These are phyloP conservation scores for Stigmatopora argus DNA, from an alignment of 2,113 vertebrate genomes.

Conservation along the genomic window DNA sequence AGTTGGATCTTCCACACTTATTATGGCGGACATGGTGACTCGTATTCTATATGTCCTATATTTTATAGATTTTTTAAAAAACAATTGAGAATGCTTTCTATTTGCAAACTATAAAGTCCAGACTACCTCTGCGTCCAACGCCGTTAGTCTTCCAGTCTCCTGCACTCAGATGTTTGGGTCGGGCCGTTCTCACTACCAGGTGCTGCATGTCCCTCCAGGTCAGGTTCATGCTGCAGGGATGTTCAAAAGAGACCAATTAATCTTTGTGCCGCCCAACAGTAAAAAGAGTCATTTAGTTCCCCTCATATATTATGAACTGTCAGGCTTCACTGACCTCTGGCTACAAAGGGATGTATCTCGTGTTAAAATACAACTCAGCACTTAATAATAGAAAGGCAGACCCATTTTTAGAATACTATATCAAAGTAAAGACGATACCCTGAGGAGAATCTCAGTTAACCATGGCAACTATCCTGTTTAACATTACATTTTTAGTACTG, in stretches of 20 bases:
- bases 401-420: constrained; percentile 25
- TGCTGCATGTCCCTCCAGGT: constrained; percentile 99
- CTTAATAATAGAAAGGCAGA: neutral
- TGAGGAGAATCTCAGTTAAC: constrained; percentile 20
- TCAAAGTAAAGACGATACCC: constrained; percentile 10
- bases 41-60: neutral
- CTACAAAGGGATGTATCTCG: constrained; percentile 19
- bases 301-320: constrained; percentile 20
- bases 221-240: constrained; percentile 80
- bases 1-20: no score
- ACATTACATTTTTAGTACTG: constrained; percentile 24
- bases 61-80: neutral
- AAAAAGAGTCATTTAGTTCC: constrained; percentile 21
- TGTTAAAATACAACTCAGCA: constrained; percentile 29
- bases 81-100: neutral
- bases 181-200: constrained; percentile 86
- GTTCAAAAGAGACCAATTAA: constrained; percentile 13
- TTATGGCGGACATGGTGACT: neutral
- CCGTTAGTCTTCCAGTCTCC: constrained; percentile 93
- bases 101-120: neutral
- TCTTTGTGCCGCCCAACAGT: constrained; percentile 20
- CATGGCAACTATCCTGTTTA: constrained; percentile 29
- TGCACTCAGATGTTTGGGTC: constrained; percentile 82
- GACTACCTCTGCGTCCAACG: constrained; percentile 85
- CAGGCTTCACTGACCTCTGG: constrained; percentile 29